Conservation (phyloP, 2,888 invertebrate species). For the Sarcophaga subvicina region DNA sequence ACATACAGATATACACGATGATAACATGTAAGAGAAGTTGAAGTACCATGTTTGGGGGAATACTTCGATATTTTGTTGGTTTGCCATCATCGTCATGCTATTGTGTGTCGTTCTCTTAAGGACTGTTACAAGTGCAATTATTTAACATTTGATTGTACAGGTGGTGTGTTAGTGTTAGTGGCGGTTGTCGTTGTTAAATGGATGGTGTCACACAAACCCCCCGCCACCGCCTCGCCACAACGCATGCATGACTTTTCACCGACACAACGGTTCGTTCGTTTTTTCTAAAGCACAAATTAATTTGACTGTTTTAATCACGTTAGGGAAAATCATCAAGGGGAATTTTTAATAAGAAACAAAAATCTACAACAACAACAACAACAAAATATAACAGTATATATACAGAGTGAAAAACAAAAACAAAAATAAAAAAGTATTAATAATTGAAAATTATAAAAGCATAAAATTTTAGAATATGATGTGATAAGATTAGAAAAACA, state of each 20-base stretch:
- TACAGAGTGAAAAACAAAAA: too few relatives aligned
- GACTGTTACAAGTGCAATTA: constrained; percentile 58
- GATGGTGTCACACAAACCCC: neutral
- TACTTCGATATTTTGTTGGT: constrained; percentile 36
- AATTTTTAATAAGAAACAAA: constrained; percentile 1
- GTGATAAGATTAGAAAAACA: neutral
- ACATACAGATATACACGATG: neutral
- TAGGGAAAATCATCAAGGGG: constrained; percentile 7
- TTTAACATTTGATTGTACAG: constrained; percentile 50
- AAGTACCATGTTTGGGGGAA: neutral
- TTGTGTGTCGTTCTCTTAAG: constrained; percentile 32
- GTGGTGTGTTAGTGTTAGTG: neutral
- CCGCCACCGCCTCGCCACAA: too few relatives aligned
- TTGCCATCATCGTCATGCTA: neutral
- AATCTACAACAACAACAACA: neutral
- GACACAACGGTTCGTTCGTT: neutral
- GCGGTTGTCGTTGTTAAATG: constrained; percentile 18
- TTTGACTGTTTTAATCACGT: constrained; percentile 31
- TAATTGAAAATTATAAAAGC: constrained; percentile 5
- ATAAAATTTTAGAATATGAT: neutral
- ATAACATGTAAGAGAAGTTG: neutral
- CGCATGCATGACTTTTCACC: neutral
- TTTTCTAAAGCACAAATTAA: constrained; percentile 39
- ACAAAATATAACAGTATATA: too few relatives aligned
- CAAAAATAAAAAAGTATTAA: neutral